Evolutionary conservation across 2,888 invertebrate genomes (phyloP), one percentile per base, ranked within the genome.

Genomic region (Rhaphigaster nebulosa): DNA sequence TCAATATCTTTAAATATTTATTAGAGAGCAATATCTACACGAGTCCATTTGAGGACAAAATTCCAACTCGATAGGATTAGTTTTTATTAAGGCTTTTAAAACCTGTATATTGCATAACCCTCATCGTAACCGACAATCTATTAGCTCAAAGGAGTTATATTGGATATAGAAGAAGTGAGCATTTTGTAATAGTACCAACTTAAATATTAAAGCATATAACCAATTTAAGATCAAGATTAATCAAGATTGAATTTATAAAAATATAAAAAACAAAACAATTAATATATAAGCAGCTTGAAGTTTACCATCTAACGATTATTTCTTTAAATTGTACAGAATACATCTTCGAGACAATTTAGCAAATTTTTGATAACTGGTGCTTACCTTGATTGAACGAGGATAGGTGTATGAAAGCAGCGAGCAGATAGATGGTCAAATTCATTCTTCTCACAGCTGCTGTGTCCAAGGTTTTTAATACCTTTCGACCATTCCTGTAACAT

Each of bases 371-470:
- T 13, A 29, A 5, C 65, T 20, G 6, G 8, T 12, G 4, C n/a
- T n/a, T 45, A 84, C 84, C 84, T 84, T 84, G 84, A 84, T 84
- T 50, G 84, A 84, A 84, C 1, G 45, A 45, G 84, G 84, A 84
- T 45, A 84, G 84, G 45, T 84, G 84, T 26, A 84, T 5, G 45
- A 84, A 84, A 45, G 84, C 45, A 84, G 84, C 84, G 45, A 84
- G 84, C 13, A 84, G 84, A 45, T 45, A 84, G 84, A 84, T 84
- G 84, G 84, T 84, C n/a, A 45, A 50, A 84, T 84, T 84, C 84
- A 84, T 84, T 50, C 45, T 84, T 84, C 45, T n/a, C 84, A 50
- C 84, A 84, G 84, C 84, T 84, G 38, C 45, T 84, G 41, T 26
- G 4, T 38, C 20, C 34, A 76, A 76, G 70, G 34, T 76, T 38